Evolutionary conservation across 1,140 invertebrate genomes (phyloP).

Genomic region (Drosophila truncata): DNA sequence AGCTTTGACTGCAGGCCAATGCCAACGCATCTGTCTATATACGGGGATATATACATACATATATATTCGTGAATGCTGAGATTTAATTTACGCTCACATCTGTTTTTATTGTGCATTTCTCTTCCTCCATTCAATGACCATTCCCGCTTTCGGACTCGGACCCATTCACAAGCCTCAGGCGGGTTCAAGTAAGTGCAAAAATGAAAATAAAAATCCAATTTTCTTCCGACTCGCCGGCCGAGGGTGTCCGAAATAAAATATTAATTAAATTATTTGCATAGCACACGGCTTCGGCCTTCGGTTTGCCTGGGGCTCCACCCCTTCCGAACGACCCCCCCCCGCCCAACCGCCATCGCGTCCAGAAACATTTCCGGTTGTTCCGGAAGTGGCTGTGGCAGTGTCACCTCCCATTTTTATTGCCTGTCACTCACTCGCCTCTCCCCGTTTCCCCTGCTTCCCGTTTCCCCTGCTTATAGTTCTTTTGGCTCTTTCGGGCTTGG

Average conservation of each 20-base stretch:
- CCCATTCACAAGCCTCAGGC: constrained; percentile 31
- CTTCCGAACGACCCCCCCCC: background rate
- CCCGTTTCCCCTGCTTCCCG: background rate
- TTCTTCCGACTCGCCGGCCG: constrained; percentile 31
- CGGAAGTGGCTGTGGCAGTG: constrained; percentile 47
- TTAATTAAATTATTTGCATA: constrained; percentile 80
- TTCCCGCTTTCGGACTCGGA: background rate
- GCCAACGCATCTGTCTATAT: constrained; percentile 45
- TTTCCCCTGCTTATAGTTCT: background rate
- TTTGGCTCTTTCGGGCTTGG: constrained; percentile 24
- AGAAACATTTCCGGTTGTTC: constrained; percentile 40
- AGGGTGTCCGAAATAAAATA: constrained; percentile 63
- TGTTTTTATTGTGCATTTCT: constrained; percentile 48
- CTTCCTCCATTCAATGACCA: constrained; percentile 24
- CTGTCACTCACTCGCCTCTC: constrained; percentile 36
- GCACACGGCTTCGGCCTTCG: constrained; percentile 31
- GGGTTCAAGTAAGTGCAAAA: constrained; percentile 60
- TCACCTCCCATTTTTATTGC: constrained; percentile 54
- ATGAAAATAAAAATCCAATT: constrained; percentile 65
- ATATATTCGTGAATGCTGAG: background rate
- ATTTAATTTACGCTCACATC: constrained; percentile 56
- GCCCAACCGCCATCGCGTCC: constrained; percentile 1
- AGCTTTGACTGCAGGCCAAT: constrained; percentile 54
- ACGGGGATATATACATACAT: background rate
- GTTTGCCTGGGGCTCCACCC: background rate